Percentiles rank a stretch among this genome's conserved stretches.
These are phyloP conservation scores for Parthenolecanium corni DNA, from an alignment of 2,888 invertebrate species.

Conservation along the genomic window DNA sequence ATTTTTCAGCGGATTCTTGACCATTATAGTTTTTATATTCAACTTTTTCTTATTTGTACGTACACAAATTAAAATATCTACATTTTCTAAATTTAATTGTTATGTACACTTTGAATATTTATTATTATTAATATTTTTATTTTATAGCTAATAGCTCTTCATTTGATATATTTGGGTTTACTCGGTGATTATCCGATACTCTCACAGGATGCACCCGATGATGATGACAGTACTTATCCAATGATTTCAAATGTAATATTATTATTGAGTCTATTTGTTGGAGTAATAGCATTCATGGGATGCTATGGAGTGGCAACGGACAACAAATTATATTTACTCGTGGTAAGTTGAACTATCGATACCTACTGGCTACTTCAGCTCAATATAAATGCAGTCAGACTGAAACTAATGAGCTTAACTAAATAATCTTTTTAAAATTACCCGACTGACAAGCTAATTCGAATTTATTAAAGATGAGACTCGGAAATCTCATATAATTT, in stretches of 20 bases:
- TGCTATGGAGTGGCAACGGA: neutral
- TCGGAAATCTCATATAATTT: too few species aligned
- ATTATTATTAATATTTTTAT: neutral
- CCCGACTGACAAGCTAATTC: too few species aligned
- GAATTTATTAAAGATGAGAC: too few species aligned
- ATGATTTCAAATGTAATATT: neutral
- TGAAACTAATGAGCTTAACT: too few species aligned
- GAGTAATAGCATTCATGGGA: neutral
- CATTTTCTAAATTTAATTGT: neutral
- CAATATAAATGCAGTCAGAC: too few species aligned
- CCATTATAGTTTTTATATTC: neutral
- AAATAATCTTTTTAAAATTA: too few species aligned
- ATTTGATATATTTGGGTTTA: neutral
- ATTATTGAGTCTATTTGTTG: neutral
- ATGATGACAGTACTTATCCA: neutral
- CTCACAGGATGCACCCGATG: neutral
- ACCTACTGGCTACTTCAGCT: too few species aligned
- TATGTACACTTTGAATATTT: neutral
- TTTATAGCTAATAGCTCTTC: neutral
- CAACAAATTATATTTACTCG: neutral
- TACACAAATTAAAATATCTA: neutral
- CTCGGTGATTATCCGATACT: neutral
- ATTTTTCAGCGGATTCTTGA: neutral
- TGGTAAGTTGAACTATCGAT: neutral
- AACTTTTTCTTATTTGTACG: neutral